Conservation (phyloP, 2,113 vertebrate species). For the Eulemur macaco region DNA sequence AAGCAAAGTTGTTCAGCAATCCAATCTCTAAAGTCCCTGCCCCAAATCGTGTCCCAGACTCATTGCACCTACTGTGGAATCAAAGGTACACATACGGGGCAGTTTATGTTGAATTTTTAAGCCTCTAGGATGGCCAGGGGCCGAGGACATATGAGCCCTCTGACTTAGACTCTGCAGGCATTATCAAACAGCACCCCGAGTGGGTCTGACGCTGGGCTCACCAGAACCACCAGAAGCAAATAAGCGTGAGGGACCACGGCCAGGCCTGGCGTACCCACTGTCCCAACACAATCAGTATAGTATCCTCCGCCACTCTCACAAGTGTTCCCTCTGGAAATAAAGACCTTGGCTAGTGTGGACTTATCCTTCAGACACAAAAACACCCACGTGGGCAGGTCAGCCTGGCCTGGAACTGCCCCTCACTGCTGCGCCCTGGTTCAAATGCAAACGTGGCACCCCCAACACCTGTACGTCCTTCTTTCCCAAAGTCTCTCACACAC, state of each 20-base stretch:
- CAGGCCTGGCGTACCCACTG: not conserved
- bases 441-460: rapidly evolving
- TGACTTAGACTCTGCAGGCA: not conserved
- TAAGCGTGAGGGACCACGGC: rapidly evolving
- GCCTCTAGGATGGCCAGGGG: not conserved
- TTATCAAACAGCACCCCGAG: rapidly evolving
- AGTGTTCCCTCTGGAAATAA: not conserved
- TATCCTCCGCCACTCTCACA: not conserved
- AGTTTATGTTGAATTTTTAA: too few relatives aligned
- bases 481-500: rapidly evolving
- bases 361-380: not conserved
- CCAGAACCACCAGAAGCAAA: not conserved
- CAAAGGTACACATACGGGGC: not conserved
- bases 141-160: rapidly evolving
- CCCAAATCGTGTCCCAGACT: not conserved
- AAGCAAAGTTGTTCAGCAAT: not conserved
- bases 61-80: rapidly evolving
- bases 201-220: not conserved
- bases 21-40: too few relatives aligned
- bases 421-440: not conserved
- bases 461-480: not conserved
- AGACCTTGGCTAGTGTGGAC: not conserved
- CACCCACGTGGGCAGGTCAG: rapidly evolving
- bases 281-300: rapidly evolving
- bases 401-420: too few relatives aligned